Evolutionary conservation across 2,888 invertebrate species (phyloP).

Genomic region (Diachrysia chrysitis): DNA sequence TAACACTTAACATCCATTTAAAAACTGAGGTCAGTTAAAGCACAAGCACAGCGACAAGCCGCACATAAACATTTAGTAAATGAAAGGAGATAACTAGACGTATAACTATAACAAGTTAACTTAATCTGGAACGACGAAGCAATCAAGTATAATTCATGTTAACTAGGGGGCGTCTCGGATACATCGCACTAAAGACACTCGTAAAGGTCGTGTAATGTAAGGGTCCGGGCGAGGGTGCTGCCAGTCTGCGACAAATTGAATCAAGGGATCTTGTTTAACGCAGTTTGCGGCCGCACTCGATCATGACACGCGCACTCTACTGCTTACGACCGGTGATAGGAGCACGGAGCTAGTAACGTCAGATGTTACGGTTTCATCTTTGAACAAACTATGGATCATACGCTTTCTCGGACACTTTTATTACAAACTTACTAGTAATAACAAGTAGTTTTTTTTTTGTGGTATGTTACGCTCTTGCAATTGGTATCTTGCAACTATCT

Average conservation of each 20-base stretch:
- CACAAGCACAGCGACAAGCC: not conserved
- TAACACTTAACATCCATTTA: too few species aligned
- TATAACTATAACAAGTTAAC: conserved; percentile 4
- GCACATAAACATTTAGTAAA: not conserved
- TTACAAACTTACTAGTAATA: too few species aligned
- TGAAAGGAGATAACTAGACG: conserved; percentile 1
- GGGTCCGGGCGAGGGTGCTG: conserved; percentile 9
- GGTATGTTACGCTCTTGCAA: too few species aligned
- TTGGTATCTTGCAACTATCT: too few species aligned
- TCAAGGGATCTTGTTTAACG: conserved; percentile 22
- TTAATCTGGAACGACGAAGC: conserved; percentile 1
- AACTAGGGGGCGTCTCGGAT: not conserved
- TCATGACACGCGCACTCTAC: conserved; percentile 14
- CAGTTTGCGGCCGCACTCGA: conserved; percentile 12
- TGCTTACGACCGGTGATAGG: not conserved
- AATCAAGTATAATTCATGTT: conserved; percentile 1
- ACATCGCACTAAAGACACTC: not conserved
- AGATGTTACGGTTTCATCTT: too few species aligned
- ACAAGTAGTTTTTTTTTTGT: too few species aligned
- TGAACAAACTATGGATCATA: too few species aligned
- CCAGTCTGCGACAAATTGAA: conserved; percentile 31
- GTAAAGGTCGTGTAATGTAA: not conserved
- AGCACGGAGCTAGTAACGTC: not conserved
- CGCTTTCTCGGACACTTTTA: too few species aligned
- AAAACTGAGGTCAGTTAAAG: not conserved